Conservation (phyloP, 1,140 invertebrate species). For the Meloidogyne hapla region DNA sequence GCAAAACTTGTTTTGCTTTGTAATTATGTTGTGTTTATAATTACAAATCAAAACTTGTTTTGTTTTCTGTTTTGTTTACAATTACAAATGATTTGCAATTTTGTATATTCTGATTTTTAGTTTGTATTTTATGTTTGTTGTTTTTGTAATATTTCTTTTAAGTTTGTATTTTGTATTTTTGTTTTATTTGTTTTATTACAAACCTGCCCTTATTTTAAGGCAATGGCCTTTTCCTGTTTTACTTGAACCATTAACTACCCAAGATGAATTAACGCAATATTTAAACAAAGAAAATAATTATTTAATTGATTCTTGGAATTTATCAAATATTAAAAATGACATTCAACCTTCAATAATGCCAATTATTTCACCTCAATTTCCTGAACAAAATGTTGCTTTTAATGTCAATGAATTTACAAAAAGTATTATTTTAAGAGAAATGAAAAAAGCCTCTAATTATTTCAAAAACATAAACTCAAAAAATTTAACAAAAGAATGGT, state of each 20-base stretch:
- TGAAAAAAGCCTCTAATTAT: not conserved
- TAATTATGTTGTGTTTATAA: no score
- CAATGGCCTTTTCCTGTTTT: constrained; percentile 16
- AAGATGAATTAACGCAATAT: not conserved
- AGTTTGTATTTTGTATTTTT: not conserved
- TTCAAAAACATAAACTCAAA: not conserved
- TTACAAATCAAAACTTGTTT: no score
- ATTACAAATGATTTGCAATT: no score
- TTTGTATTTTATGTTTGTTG: no score
- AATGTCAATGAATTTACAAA: constrained; percentile 8
- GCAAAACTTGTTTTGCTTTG: no score
- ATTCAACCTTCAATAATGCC: constrained; percentile 1
- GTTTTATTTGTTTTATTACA: not conserved
- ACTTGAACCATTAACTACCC: not conserved
- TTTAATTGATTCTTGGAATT: constrained; percentile 13
- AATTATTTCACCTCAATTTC: constrained; percentile 17
- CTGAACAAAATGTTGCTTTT: constrained; percentile 18
- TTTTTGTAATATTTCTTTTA: no score
- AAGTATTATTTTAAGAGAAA: constrained; percentile 8
- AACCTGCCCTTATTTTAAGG: not conserved
- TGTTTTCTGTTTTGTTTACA: no score
- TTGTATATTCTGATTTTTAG: no score
- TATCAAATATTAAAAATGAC: not conserved
- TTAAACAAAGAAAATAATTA: not conserved
- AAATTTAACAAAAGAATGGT: not conserved